Base-by-base conservation (phyloP, 53 echinoderm and acorn worm genomes). In the Paracentrotus lividus region DNA sequence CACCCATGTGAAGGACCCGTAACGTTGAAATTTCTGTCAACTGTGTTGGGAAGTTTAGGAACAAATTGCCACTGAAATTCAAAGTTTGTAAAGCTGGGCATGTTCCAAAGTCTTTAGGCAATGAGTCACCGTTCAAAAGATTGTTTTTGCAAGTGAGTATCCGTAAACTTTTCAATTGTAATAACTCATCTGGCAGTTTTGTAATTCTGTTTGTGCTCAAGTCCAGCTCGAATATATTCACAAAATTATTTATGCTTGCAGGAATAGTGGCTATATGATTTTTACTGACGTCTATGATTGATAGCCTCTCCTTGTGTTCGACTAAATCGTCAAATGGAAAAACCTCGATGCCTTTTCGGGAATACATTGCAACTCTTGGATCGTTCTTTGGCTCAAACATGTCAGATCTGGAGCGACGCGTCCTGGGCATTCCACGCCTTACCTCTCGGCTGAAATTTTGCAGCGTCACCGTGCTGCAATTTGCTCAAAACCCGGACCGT, bases 21-120 rank as follows among this genome's bases (percentile, higher is more conserved):
- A 98, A 9, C 27, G 95, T 94, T 24, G 84, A 68, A 1, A 98
- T 90, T 85, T 97, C 93, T 8, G 95, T 96, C 10, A 97, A 61
- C 90, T 95, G 93, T 88, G 85, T 56, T 21, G 98, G 98, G 31
- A 98, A 98, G 59, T 97, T 94, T 13, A 96, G 67, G 59, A 98
- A 94, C 23, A 93, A 27, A 84, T 98, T 98, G n/a, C 98, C 98
- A 52, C 96, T 93, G 1, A 98, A 93, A 94, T 98, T 98, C 8
- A 98, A 85, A 52, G 85, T 92, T 77, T 97, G 95, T 59, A 98
- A 88, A 8, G 93, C 85, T 12, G 94, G 92, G 57, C 94, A 98
- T 34, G 93, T 61, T 43, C 95, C 96, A 78, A 98, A 97, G 16
- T 97, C 97, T 60, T 98, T 98, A 10, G 98, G 98, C 15, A 98